phyloP scores from a whole-genome alignment of 2,888 invertebrate species.

The Crocallis elinguaria region DNA sequence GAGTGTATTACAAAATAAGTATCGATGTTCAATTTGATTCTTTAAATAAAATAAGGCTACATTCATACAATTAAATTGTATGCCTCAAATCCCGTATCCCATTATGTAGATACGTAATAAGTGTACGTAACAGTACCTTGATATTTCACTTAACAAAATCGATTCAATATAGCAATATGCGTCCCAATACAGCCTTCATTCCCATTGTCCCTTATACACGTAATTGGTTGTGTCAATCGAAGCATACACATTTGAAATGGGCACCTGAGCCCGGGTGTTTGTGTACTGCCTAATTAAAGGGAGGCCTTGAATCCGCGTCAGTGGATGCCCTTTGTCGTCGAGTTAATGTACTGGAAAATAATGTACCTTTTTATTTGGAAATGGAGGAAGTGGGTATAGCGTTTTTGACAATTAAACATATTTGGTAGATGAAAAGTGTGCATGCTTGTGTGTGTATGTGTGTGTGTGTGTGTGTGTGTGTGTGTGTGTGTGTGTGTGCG shows the following conservation, averaged over 20 bases:
- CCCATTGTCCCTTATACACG: constrained; percentile 32
- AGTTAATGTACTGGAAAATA: constrained; percentile 9
- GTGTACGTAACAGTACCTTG: neutral
- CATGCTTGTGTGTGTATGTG: too few relatives aligned
- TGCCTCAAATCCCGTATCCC: too few relatives aligned
- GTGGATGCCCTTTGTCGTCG: constrained; percentile 11
- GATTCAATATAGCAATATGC: constrained; percentile 20
- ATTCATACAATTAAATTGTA: too few relatives aligned
- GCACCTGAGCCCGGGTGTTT: constrained; percentile 49
- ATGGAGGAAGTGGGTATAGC: neutral
- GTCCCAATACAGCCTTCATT: constrained; percentile 10
- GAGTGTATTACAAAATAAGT: too few relatives aligned
- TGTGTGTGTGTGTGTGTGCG: too few relatives aligned
- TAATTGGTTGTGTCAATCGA: constrained; percentile 55
- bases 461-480: too few relatives aligned
- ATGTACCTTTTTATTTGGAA: constrained; percentile 10
- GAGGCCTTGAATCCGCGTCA: constrained; percentile 43
- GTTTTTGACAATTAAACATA: too few relatives aligned
- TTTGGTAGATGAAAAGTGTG: too few relatives aligned
- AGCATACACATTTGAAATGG: constrained; percentile 49
- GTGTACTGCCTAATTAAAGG: constrained; percentile 57
- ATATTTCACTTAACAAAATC: constrained; percentile 6
- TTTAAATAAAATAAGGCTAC: too few relatives aligned
- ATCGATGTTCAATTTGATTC: too few relatives aligned
- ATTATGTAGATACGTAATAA: too few relatives aligned